Conservation (phyloP, 2,113 vertebrate species). For the Cryptomyrus ogoouensis region DNA sequence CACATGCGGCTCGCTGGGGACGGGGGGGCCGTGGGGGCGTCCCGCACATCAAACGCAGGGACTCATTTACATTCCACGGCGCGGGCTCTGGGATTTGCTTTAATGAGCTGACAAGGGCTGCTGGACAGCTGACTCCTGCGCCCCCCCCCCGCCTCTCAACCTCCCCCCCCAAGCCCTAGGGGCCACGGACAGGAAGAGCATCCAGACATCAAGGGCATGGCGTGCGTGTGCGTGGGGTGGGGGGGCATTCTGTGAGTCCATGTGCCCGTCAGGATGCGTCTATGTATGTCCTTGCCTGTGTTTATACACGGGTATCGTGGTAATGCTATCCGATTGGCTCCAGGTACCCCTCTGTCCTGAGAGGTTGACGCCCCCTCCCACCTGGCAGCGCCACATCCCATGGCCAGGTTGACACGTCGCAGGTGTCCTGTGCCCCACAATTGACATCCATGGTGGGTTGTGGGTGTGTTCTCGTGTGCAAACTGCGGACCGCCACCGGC, state of each 20-base stretch:
- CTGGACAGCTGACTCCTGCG: constrained; percentile 61
- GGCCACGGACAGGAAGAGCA: background rate
- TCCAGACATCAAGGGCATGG: constrained; percentile 13
- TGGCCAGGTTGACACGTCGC: background rate
- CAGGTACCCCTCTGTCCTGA: background rate
- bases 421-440: background rate
- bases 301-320: background rate
- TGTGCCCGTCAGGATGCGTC: background rate
- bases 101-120: constrained; percentile 61
- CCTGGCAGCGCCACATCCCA: background rate
- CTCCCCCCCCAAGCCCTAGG: background rate
- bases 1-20: constrained; percentile 27
- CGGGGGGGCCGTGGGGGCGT: constrained; percentile 27
- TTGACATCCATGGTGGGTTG: background rate
- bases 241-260: background rate
- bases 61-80: constrained; percentile 65
- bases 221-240: constrained; percentile 13
- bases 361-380: background rate
- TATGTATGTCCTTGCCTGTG: background rate
- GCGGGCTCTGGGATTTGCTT: constrained; percentile 52
- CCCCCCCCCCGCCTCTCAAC: constrained; percentile 19
- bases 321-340: background rate
- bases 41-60: constrained; percentile 43
- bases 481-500: background rate
- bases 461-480: background rate